phyloP scores from a whole-genome alignment of 1,140 invertebrate species.

The Ylistrum balloti region DNA sequence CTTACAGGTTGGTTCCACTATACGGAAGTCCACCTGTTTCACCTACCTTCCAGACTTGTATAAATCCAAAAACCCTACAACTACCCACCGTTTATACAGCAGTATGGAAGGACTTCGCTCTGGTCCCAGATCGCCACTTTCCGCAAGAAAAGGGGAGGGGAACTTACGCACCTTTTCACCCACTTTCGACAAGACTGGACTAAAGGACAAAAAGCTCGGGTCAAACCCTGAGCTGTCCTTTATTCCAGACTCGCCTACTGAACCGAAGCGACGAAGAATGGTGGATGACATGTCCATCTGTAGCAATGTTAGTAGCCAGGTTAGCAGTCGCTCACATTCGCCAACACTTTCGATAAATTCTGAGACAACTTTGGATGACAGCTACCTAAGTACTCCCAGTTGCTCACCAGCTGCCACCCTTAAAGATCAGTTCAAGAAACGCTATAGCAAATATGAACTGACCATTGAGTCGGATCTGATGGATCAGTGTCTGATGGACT shows the following conservation, averaged over 20 bases:
- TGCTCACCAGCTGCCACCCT: conserved; percentile 64
- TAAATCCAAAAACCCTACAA: conserved; percentile 1
- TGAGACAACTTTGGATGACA: conserved; percentile 60
- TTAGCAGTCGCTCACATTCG: conserved; percentile 71
- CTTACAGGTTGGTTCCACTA: conserved; percentile 16
- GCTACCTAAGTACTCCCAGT: conserved; percentile 64
- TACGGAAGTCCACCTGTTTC: conserved; percentile 21
- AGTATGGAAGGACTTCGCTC: conserved; percentile 15
- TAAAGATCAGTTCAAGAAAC: conserved; percentile 64
- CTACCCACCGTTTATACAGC: conserved; percentile 16
- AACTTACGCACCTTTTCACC: conserved; percentile 26
- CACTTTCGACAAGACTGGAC: conserved; percentile 11
- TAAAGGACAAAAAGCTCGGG: conserved; percentile 49
- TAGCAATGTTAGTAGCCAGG: conserved; percentile 58
- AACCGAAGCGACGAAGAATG: conserved; percentile 68
- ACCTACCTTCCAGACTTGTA: conserved; percentile 32
- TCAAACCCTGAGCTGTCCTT: conserved; percentile 52
- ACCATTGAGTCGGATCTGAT: conserved; percentile 92
- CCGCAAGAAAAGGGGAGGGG: conserved; percentile 21
- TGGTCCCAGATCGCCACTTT: conserved; percentile 30
- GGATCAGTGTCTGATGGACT: conserved; percentile 97
- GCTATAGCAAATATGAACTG: conserved; percentile 87
- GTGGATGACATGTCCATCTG: conserved; percentile 58
- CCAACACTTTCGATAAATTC: conserved; percentile 54
- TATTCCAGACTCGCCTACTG: conserved; percentile 62